Conservation (phyloP, 1,140 invertebrate species). For the Conus betulinus region DNA sequence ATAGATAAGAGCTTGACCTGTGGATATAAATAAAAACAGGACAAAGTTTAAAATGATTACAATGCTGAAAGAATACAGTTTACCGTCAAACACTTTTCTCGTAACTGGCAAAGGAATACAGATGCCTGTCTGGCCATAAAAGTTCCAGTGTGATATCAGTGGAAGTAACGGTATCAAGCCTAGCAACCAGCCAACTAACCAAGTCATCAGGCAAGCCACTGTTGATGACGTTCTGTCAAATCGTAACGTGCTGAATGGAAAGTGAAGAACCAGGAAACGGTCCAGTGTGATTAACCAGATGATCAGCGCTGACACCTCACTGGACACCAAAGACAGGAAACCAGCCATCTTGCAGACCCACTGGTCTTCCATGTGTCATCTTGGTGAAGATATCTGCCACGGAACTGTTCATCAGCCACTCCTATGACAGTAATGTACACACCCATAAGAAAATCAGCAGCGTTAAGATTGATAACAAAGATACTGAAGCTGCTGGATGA, state of each 20-base stretch:
- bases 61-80: constrained; percentile 47
- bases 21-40: constrained; percentile 47
- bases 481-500: constrained; percentile 18
- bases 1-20: constrained; percentile 54
- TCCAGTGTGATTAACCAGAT: constrained; percentile 64
- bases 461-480: constrained; percentile 56
- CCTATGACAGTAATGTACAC: constrained; percentile 65
- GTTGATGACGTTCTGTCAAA: constrained; percentile 28
- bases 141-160: constrained; percentile 46
- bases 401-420: constrained; percentile 52
- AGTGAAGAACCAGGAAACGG: constrained; percentile 55
- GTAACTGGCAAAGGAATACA: constrained; percentile 56
- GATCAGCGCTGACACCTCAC: constrained; percentile 59
- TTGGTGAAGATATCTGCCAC: constrained; percentile 55
- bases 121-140: constrained; percentile 50
- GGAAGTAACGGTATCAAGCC: constrained; percentile 42
- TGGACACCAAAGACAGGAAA: constrained; percentile 58
- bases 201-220: constrained; percentile 24
- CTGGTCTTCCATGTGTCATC: constrained; percentile 57
- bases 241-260: constrained; percentile 50
- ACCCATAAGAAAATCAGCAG: constrained; percentile 67
- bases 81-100: constrained; percentile 25
- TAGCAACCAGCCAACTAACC: constrained; percentile 42
- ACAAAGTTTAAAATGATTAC: constrained; percentile 49
- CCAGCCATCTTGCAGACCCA: constrained; percentile 56